Conservation (phyloP, 2,797 vertebrate species). For the Syngnathus acus region DNA sequence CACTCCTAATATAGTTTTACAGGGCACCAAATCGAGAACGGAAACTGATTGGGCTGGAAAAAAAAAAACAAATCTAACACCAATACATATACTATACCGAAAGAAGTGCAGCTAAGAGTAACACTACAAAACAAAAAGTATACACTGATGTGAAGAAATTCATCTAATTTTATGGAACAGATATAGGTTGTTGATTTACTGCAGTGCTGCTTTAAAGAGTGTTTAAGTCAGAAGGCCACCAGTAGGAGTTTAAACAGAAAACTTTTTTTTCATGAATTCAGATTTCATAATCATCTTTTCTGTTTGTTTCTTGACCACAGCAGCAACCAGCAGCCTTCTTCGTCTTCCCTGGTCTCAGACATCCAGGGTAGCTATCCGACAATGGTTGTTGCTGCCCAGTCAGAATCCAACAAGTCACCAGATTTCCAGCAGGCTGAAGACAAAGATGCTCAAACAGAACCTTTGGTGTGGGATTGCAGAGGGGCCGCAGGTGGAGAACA, state of each 20-base stretch:
- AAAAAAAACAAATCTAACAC: too few species aligned
- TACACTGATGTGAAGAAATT: too few species aligned
- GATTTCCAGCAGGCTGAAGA: slow-evolving; percentile 28
- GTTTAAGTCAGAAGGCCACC: neutral
- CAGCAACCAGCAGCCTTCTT: slow-evolving; percentile 59
- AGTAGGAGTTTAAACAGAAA: neutral
- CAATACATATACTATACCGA: too few species aligned
- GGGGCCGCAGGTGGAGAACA: slow-evolving; percentile 21
- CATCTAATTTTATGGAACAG: too few species aligned
- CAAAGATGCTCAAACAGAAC: slow-evolving; percentile 10
- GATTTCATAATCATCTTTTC: neutral
- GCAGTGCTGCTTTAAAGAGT: neutral
- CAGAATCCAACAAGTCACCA: slow-evolving; percentile 29
- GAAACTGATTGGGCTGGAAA: neutral
- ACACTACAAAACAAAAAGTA: too few species aligned
- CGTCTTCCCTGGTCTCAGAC: slow-evolving; percentile 48
- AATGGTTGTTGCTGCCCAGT: slow-evolving; percentile 27
- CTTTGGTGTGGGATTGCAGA: slow-evolving; percentile 23
- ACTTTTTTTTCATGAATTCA: neutral
- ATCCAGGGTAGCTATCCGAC: slow-evolving; percentile 32
- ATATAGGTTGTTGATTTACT: too few species aligned
- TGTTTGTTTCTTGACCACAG: slow-evolving; percentile 22
- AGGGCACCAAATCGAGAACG: neutral
- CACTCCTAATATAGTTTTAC: too few species aligned
- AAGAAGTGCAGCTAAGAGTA: too few species aligned